These are phyloP conservation scores for Engraulis encrasicolus DNA, from an alignment of 2,113 vertebrate genomes.

Conservation along the genomic window DNA sequence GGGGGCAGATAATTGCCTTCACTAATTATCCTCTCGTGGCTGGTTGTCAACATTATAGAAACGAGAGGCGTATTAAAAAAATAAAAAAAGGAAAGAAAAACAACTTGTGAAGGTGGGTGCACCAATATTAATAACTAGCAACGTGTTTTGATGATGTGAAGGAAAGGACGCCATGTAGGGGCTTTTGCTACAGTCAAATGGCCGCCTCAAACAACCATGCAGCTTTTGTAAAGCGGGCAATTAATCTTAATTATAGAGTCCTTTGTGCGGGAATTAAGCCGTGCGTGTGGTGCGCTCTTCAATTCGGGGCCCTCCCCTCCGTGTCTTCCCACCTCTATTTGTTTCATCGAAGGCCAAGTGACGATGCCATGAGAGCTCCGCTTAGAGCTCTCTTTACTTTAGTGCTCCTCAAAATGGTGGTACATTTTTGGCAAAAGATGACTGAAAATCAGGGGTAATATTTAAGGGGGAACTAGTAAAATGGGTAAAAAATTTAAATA, in stretches of 20 bases:
- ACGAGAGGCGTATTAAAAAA: neutral
- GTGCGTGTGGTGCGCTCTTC: neutral
- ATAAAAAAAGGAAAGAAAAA: no score
- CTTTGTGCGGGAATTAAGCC: neutral
- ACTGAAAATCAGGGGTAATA: no score
- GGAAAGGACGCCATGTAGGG: neutral
- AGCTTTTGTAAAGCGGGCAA: conserved; percentile 2
- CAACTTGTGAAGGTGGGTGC: conserved; percentile 21
- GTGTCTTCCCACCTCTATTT: neutral
- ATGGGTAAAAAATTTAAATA: no score
- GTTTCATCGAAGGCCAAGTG: neutral
- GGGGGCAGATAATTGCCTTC: conserved; percentile 44
- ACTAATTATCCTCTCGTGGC: conserved; percentile 57
- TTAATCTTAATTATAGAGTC: conserved; percentile 13
- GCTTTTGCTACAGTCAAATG: neutral
- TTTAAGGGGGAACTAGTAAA: no score
- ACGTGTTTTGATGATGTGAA: neutral
- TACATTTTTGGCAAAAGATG: neutral
- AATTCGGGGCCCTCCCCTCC: neutral
- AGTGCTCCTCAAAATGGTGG: conserved; percentile 11
- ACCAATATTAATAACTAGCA: conserved; percentile 34
- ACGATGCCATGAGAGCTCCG: neutral
- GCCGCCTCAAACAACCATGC: neutral
- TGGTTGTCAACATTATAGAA: conserved; percentile 30
- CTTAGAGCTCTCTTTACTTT: no score